Base-by-base conservation (phyloP, 2,113 vertebrate genomes). In the Pachycephala philippinensis region DNA sequence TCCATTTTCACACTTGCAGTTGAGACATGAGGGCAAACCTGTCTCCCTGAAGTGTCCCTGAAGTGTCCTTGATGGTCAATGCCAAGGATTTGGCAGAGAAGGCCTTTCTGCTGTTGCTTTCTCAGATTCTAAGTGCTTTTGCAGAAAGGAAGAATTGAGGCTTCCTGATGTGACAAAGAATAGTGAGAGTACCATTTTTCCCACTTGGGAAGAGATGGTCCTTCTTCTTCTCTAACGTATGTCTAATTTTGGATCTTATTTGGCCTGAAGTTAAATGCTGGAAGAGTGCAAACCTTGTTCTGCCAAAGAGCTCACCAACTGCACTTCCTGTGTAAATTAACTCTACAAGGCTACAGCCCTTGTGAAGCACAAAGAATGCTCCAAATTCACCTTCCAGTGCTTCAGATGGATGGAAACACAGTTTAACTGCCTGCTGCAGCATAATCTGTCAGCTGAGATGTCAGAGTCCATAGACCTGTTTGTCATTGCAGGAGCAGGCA, bases 401-500 rank as follows among this genome's bases (percentile, higher is more conserved):
- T 44, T 76, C 16, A 68, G 17, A 82, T 21, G 37, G 49, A 44
- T 40, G 26, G 47, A 35, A 78, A 79, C 10, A 15, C 30, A 63
- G 37, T 15, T 57, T 45, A 83, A 10, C n/a, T 65, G 47, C 40
- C 39, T 70, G 54, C 50, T 70, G 20, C 42, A 75, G 85, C 22
- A 44, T 9, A 65, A 76, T 11, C 40, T 42, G 11, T 45, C 44
- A 47, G 28, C 23, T 42, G 79, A 90, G 37, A n/a, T 16, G 7
- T 66, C 76, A 75, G 13, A 69, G 39, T 40, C 68, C 60, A 66
- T 14, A 8, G 21, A n/a, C 31, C n/a, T 79, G 15, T 84, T 75
- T 95, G 69, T 50, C 66, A 26, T 96, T 91, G 89, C 87, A 96
- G 96, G 94, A 69, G 69, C 90, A 93, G 19, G 68, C 72, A 47